Evolutionary conservation across 2,797 vertebrate genomes (phyloP), one percentile per base, ranked within the genome.

Genomic region (Dendrocincla tyrannina): DNA sequence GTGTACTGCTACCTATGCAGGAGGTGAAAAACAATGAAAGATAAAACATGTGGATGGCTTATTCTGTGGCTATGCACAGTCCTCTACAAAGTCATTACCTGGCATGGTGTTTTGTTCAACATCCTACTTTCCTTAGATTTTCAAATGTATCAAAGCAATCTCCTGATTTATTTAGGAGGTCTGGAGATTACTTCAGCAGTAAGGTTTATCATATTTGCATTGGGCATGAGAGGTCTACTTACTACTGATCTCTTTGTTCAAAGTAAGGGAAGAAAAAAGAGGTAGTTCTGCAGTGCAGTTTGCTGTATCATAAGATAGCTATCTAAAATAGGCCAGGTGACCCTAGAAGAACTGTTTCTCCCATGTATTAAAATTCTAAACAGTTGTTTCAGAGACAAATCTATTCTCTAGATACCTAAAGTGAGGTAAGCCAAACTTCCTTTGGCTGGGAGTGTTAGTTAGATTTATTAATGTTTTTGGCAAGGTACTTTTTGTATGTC

Each of bases 281-380:
- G 28, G 22, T 30, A 20, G 18, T 53, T 76, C 20, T 35, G 4
- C 7, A 80, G 32, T 5, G 28, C 23, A 39, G 20, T 55, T 83
- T 53, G 2, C 13, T 58, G 6, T 46, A 39, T 59, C 0, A 0
- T 35, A 73, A 80, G 8, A 17, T 30, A 50, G 16, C 11, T 62
- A 14, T n/a, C 10, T 58, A n/a, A 74, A 77, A 74, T 9, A 80
- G 17, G 6, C 14, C 9, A 19, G 10, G 11, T 39, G 10, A 83
- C 10, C 27, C n/a, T 42, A 39, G 24, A 88, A 70, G 19, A 80
- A 49, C 4, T 24, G 2, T 53, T 80, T 69, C 60, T 83, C 14
- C 5, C 2, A 44, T 41, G 70, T 77, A 63, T 55, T 88, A 59
- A 72, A 79, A 41, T 55, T 66, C 15, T 80, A 83, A 80, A 37